Percentiles rank a stretch among this genome's conserved stretches.
Conservation (phyloP, 2,113 vertebrate genomes). For the Hydrochoerus hydrochaeris region DNA sequence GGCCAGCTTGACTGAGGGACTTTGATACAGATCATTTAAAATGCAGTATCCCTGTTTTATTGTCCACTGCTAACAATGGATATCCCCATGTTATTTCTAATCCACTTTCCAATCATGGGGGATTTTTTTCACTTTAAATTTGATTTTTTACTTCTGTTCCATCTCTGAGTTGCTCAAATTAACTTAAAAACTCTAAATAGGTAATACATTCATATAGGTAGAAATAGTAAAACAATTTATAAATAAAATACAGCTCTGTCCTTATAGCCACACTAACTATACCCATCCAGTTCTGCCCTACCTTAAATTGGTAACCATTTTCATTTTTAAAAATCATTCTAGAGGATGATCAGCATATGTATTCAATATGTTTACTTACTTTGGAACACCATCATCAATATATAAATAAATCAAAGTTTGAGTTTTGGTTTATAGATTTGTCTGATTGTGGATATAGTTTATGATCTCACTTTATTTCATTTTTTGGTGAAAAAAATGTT, state of each 20-base stretch:
- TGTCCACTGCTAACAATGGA: not conserved
- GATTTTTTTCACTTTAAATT: not conserved
- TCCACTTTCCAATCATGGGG: not conserved
- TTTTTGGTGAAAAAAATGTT: not conserved
- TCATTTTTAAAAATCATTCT: not conserved
- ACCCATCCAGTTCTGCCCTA: not conserved
- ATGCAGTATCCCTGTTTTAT: not conserved
- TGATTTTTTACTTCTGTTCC: not conserved
- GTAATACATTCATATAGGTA: not conserved
- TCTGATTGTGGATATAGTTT: not conserved
- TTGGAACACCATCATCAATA: not conserved
- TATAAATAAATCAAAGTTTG: not conserved
- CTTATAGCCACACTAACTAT: not conserved
- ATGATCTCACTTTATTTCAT: not conserved
- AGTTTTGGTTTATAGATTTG: conserved; percentile 21
- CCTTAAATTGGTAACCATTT: not conserved
- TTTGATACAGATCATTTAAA: not conserved
- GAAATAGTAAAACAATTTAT: conserved; percentile 7
- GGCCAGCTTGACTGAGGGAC: not conserved
- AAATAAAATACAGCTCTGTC: not conserved
- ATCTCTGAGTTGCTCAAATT: not conserved
- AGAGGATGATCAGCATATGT: not conserved
- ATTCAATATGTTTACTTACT: not conserved
- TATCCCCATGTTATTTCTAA: not conserved
- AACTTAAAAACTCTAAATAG: not conserved